Evolutionary conservation across 2,797 vertebrate genomes (phyloP).

Genomic region (Chelidonichthys spinosus): DNA sequence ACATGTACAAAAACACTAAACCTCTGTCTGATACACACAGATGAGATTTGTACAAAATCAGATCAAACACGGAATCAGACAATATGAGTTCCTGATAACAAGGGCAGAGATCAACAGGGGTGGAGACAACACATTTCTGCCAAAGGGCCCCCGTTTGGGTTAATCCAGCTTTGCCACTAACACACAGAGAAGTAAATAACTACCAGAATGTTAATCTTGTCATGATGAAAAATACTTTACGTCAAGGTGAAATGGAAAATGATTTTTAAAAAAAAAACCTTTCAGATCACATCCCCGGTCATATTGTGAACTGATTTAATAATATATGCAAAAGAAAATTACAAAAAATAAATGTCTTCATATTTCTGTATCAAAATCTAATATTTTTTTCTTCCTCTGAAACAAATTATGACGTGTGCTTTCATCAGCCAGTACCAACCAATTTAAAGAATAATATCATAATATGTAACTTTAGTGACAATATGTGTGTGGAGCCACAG

Average conservation of each 20-base stretch:
- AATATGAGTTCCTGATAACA: conserved; percentile 9
- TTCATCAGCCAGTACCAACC: neutral
- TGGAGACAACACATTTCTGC: neutral
- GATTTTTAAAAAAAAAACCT: neutral
- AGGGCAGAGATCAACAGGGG: neutral
- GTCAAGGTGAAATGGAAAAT: neutral
- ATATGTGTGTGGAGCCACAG: too few species aligned
- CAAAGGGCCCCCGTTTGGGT: neutral
- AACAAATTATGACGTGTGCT: neutral
- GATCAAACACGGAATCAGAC: conserved; percentile 14
- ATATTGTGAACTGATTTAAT: neutral
- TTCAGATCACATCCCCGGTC: neutral
- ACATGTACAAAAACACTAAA: neutral
- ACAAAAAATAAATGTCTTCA: neutral
- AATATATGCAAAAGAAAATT: neutral
- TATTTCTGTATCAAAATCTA: neutral
- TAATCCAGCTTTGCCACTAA: neutral
- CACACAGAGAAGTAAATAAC: neutral
- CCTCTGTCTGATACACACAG: conserved; percentile 14
- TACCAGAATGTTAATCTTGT: neutral
- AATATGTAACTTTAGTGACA: too few species aligned
- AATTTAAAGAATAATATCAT: neutral
- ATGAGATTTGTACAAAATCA: conserved; percentile 18
- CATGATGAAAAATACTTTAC: neutral
- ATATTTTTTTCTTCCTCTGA: neutral